These are phyloP conservation scores for Cantharis rustica DNA, from an alignment of 2,888 invertebrate species.

Conservation along the genomic window DNA sequence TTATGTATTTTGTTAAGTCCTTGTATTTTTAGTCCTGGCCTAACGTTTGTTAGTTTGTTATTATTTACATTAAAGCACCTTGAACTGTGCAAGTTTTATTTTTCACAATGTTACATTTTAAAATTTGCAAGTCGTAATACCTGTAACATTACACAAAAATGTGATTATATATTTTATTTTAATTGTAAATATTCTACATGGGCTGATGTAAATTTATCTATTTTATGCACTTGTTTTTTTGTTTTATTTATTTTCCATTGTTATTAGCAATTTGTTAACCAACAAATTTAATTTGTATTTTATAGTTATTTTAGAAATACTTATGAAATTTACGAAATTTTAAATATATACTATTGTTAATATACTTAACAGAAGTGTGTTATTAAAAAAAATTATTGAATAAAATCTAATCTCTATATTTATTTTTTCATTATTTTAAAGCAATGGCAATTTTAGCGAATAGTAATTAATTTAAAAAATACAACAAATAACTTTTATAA, in stretches of 20 bases:
- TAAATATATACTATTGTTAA: conserved; percentile 44
- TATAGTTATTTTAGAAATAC: conserved; percentile 25
- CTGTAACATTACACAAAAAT: neutral
- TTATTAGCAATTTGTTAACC: neutral
- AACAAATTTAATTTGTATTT: conserved; percentile 17
- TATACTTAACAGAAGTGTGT: conserved; percentile 40
- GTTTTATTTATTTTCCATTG: neutral
- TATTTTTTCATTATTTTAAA: neutral
- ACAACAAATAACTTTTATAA: no score
- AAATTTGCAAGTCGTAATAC: neutral
- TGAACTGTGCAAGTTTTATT: neutral
- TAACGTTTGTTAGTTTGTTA: neutral
- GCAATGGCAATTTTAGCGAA: neutral
- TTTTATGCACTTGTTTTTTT: neutral
- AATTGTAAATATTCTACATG: neutral
- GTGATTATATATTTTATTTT: neutral
- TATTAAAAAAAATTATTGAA: conserved; percentile 40
- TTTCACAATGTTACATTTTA: neutral
- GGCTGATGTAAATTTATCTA: neutral
- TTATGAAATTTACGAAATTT: conserved; percentile 37
- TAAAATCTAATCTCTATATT: conserved; percentile 24
- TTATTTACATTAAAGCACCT: neutral
- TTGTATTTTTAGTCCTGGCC: neutral
- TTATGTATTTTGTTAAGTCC: neutral
- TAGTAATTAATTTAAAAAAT: no score